Evolutionary conservation across 1,140 invertebrate species (phyloP).

Genomic region (Stegodyphus dumicola): DNA sequence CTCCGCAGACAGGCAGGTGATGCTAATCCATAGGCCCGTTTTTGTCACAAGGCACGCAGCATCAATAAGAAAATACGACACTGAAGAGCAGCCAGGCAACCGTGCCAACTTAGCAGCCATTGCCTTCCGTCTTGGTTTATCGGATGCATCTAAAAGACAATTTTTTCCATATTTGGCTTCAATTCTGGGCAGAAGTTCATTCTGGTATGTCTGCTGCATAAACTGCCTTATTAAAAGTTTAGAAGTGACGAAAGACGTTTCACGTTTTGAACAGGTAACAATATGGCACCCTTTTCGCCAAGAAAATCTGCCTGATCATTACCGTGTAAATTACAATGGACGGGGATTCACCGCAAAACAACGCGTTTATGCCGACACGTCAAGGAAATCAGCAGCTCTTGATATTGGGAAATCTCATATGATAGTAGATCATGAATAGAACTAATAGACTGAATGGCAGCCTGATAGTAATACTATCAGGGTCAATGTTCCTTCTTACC

Average conservation of each 20-base stretch:
- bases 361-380: not conserved
- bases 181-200: not conserved
- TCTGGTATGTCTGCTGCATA: not conserved
- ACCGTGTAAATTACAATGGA: not conserved
- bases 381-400: constrained; percentile 8
- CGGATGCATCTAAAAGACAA: not conserved
- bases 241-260: not conserved
- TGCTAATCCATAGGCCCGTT: no score
- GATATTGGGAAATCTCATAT: not conserved
- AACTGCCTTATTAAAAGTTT: not conserved
- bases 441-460: not conserved
- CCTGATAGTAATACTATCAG: not conserved
- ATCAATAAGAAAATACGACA: not conserved
- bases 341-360: not conserved
- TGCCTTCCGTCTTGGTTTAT: not conserved
- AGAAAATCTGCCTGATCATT: constrained; percentile 7
- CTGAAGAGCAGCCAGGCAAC: not conserved
- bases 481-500: no score
- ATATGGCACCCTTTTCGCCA: not conserved
- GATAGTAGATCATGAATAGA: not conserved
- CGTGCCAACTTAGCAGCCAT: not conserved
- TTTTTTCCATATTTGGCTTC: not conserved
- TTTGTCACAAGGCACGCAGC: no score
- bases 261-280: not conserved
- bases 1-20: not conserved